phyloP scores from a whole-genome alignment of 2,888 invertebrate genomes.

The Pseudanteris insignis region DNA sequence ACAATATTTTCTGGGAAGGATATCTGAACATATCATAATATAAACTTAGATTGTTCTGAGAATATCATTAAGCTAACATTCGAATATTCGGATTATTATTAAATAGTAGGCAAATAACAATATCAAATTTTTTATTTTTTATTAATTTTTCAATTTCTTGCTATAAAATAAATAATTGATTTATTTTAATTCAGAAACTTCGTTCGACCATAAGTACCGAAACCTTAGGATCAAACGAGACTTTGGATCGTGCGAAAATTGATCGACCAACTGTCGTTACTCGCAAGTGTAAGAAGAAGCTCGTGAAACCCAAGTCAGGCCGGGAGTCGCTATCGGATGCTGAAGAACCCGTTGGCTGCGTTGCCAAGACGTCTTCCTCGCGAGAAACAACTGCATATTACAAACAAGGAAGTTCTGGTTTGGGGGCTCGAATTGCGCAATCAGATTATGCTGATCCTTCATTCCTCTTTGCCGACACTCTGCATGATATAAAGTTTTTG shows the following conservation, averaged over 20 bases:
- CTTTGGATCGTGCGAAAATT: conserved; percentile 52
- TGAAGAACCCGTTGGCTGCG: conserved; percentile 53
- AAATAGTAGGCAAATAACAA: no score
- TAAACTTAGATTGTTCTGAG: no score
- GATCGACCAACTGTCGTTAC: conserved; percentile 48
- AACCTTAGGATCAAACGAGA: conserved; percentile 61
- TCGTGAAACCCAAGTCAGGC: conserved; percentile 58
- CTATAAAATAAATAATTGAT: no score
- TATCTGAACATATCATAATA: no score
- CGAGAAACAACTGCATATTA: conserved; percentile 66
- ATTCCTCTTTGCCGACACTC: conserved; percentile 70
- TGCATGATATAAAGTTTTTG: conserved; percentile 10
- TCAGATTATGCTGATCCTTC: conserved; percentile 87
- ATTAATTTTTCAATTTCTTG: no score
- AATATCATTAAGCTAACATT: no score
- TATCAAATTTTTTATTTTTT: no score
- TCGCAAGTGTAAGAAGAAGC: conserved; percentile 53
- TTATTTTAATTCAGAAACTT: no score
- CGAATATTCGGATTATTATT: no score
- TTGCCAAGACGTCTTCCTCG: conserved; percentile 22
- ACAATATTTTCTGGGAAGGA: no score
- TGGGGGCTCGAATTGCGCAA: conserved; percentile 88
- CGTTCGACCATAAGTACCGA: conserved; percentile 65
- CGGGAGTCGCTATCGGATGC: conserved; percentile 58
- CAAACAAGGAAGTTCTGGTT: conserved; percentile 81